phyloP scores from a whole-genome alignment of 1,140 invertebrate species.

The Nomia melanderi region DNA sequence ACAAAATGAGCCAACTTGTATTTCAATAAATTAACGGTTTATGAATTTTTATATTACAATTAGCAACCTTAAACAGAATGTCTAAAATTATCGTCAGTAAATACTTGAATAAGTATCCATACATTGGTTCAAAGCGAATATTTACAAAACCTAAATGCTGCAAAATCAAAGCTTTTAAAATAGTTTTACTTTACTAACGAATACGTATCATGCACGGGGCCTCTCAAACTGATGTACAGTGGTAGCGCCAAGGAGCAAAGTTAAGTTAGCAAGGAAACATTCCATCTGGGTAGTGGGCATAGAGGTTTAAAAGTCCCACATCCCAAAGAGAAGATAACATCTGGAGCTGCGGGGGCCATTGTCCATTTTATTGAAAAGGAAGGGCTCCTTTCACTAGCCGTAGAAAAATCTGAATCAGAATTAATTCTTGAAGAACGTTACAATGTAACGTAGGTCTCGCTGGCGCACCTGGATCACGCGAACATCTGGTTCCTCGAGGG shows the following conservation, averaged over 20 bases:
- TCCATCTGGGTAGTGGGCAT: not conserved
- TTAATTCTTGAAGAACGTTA: constrained; percentile 66
- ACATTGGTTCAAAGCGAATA: too few relatives aligned
- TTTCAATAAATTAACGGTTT: too few relatives aligned
- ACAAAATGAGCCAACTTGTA: too few relatives aligned
- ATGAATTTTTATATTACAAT: too few relatives aligned
- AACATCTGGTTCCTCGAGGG: constrained; percentile 59
- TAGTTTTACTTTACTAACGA: too few relatives aligned
- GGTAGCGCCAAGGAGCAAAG: not conserved
- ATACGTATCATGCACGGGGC: too few relatives aligned
- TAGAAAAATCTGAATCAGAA: constrained; percentile 57
- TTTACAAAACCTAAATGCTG: too few relatives aligned
- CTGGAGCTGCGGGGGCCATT: constrained; percentile 39
- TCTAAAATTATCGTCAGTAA: too few relatives aligned
- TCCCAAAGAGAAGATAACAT: constrained; percentile 7
- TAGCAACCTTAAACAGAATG: too few relatives aligned
- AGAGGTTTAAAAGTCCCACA: constrained; percentile 1
- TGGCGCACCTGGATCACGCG: constrained; percentile 57
- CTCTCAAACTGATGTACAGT: too few relatives aligned
- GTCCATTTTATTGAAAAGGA: constrained; percentile 50
- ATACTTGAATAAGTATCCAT: too few relatives aligned
- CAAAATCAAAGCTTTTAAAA: too few relatives aligned
- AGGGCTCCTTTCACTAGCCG: constrained; percentile 44
- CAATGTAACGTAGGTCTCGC: constrained; percentile 56
- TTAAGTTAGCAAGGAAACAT: not conserved